Percentiles rank a stretch among this genome's conserved stretches.
Evolutionary conservation across 2,113 vertebrate genomes (phyloP).

Genomic region (Cyprichromis sp.): DNA sequence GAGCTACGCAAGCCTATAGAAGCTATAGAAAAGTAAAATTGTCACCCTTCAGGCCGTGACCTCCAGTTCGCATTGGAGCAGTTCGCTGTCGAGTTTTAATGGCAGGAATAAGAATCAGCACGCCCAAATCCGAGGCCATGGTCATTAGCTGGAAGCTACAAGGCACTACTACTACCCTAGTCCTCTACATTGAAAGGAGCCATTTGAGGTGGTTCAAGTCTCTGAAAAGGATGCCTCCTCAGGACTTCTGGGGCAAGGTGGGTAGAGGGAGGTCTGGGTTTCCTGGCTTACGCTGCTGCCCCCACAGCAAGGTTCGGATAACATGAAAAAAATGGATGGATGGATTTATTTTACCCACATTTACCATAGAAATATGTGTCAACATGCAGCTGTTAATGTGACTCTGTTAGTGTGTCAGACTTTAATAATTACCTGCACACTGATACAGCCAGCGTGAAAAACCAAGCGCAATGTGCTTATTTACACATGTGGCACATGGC

Average conservation of each 20-base stretch:
- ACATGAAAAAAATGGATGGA: background rate
- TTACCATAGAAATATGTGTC: background rate
- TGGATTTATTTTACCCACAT: background rate
- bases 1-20: background rate
- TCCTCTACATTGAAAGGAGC: background rate
- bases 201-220: background rate
- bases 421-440: background rate
- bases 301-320: background rate
- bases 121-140: accelerated
- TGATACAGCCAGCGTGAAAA: background rate
- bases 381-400: background rate
- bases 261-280: background rate
- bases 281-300: background rate
- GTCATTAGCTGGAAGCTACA: background rate
- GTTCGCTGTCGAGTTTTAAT: background rate
- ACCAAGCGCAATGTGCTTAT: background rate
- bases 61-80: background rate
- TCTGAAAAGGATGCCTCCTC: background rate
- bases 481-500: background rate
- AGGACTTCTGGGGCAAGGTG: background rate
- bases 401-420: background rate
- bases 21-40: background rate
- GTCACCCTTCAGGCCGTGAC: background rate
- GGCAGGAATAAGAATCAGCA: background rate
- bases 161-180: background rate